These are phyloP conservation scores for Wiebesia pumilae DNA, from an alignment of 1,140 invertebrate species.

Conservation along the genomic window DNA sequence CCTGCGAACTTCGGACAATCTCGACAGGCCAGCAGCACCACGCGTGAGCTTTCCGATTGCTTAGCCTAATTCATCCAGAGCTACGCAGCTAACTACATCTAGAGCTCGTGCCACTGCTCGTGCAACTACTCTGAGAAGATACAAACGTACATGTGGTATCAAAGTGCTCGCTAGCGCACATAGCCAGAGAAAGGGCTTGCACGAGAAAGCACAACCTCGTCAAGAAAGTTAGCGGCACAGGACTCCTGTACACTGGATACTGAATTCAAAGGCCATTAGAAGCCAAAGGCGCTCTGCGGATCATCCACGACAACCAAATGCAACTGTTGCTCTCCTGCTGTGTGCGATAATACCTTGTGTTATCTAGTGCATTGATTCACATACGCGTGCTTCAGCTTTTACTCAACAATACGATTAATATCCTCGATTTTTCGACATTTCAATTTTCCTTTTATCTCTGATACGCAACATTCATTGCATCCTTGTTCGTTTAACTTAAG, in stretches of 20 bases:
- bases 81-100: conserved; percentile 11
- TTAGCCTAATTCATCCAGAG: conserved; percentile 71
- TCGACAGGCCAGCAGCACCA: conserved; percentile 48
- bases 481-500: too few species aligned
- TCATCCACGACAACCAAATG: conserved; percentile 27
- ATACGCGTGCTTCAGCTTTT: background rate
- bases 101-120: too few species aligned
- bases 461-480: too few species aligned
- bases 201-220: conserved; percentile 56
- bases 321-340: conserved; percentile 28
- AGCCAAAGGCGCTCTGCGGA: conserved; percentile 29
- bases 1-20: conserved; percentile 70
- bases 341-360: background rate
- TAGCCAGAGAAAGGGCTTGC: background rate
- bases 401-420: background rate
- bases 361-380: background rate
- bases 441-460: too few species aligned
- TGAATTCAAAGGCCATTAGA: conserved; percentile 62
- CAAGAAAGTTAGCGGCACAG: conserved; percentile 63
- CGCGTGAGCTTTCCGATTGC: conserved; percentile 69
- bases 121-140: too few species aligned
- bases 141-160: conserved; percentile 54
- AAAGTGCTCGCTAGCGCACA: conserved; percentile 59
- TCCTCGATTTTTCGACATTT: too few species aligned
- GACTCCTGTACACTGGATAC: conserved; percentile 45